Conservation (phyloP, 2,888 invertebrate species). For the Andrena haemorrhoa region DNA sequence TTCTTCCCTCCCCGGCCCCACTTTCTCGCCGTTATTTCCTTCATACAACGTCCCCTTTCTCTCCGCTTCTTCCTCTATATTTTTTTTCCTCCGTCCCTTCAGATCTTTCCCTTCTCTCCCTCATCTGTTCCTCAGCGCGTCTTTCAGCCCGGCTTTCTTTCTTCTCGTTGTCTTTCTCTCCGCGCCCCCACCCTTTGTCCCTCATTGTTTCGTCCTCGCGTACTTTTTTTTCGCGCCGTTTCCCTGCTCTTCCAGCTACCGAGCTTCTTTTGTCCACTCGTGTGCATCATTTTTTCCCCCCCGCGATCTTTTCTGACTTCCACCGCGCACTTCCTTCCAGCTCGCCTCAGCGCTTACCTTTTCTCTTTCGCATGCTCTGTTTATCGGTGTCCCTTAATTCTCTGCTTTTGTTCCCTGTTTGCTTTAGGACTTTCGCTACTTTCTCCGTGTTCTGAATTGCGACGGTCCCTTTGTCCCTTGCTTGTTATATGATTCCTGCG, state of each 20-base stretch:
- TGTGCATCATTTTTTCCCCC: not conserved
- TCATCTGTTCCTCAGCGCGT: not conserved
- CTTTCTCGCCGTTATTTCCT: constrained; percentile 42
- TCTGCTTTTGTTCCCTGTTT: not conserved
- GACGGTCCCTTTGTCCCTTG: not conserved
- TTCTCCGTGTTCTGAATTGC: not conserved
- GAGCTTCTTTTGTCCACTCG: constrained; percentile 16
- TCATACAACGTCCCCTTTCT: constrained; percentile 24
- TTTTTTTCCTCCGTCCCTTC: not conserved
- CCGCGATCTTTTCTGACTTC: not conserved
- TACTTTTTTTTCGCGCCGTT: not conserved
- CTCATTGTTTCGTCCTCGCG: not conserved
- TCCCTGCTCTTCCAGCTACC: not conserved
- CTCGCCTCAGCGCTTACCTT: not conserved
- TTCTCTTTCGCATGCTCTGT: not conserved
- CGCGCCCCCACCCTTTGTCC: not conserved
- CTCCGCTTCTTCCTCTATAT: not conserved
- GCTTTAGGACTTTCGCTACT: not conserved
- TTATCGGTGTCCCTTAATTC: constrained; percentile 20
- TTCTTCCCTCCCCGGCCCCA: constrained; percentile 46
- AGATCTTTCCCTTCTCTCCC: not conserved
- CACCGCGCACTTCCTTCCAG: not conserved
- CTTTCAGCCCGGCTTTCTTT: constrained; percentile 1
- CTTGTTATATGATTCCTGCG: not conserved
- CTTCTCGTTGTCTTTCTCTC: constrained; percentile 4